Conservation (phyloP, 1,140 invertebrate species). For the Lasaia peninsularis region DNA sequence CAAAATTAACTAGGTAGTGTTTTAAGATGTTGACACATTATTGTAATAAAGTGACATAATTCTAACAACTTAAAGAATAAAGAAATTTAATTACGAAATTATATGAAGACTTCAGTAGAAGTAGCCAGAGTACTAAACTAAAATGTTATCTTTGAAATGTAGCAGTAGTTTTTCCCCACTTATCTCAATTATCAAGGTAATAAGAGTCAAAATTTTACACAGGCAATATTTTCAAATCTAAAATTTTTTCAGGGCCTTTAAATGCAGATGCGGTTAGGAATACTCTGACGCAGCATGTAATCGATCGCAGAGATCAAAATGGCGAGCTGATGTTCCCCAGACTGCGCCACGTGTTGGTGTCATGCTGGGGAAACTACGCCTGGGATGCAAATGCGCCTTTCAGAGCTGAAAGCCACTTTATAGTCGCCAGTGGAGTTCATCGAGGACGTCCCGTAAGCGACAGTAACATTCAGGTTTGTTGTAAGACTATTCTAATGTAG, state of each 20-base stretch:
- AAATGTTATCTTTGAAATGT: too few species aligned
- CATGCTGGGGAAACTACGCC: constrained; percentile 83
- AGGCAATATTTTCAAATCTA: not conserved
- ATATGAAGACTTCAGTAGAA: too few species aligned
- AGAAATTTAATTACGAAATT: too few species aligned
- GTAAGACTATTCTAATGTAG: not conserved
- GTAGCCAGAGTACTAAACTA: too few species aligned
- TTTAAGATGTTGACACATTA: too few species aligned
- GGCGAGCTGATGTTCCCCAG: constrained; percentile 80
- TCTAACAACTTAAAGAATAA: too few species aligned
- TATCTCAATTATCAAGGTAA: too few species aligned
- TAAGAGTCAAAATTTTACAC: too few species aligned
- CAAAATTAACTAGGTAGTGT: too few species aligned
- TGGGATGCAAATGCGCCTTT: constrained; percentile 80
- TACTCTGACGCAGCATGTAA: constrained; percentile 72
- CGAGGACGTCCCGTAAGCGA: constrained; percentile 83
- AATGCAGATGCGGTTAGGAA: constrained; percentile 68
- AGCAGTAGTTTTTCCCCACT: too few species aligned
- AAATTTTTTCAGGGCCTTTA: constrained; percentile 46
- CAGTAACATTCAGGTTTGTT: constrained; percentile 83
- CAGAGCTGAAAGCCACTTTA: constrained; percentile 84
- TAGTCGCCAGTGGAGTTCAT: constrained; percentile 79
- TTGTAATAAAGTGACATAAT: too few species aligned
- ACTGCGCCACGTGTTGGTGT: constrained; percentile 78
- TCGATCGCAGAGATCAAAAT: constrained; percentile 76